These are phyloP conservation scores for Clarias batrachus DNA, from an alignment of 2,113 vertebrate species.

Conservation along the genomic window DNA sequence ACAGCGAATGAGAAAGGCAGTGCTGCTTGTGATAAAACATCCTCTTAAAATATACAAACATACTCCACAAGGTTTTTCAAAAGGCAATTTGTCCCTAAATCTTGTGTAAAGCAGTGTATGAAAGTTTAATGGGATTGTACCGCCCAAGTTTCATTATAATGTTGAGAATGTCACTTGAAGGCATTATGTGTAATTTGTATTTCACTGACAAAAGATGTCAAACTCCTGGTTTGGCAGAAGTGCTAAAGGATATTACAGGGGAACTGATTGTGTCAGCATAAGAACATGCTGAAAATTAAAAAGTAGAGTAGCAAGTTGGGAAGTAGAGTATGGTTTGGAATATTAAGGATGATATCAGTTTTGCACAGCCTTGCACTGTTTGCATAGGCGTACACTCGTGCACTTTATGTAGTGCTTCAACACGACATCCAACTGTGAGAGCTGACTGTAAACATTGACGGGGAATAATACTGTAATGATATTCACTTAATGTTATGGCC, in stretches of 20 bases:
- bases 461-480: too few relatives aligned
- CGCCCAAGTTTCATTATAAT: background rate
- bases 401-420: too few relatives aligned
- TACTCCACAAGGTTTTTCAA: background rate
- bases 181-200: constrained; percentile 1
- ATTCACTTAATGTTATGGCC: too few relatives aligned
- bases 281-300: background rate
- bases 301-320: background rate
- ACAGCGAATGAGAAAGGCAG: background rate
- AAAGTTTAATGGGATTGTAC: background rate
- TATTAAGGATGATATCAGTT: background rate
- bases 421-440: too few relatives aligned
- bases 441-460: too few relatives aligned
- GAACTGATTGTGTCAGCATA: background rate
- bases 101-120: background rate
- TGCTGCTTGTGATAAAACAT: background rate
- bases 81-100: background rate
- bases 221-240: background rate
- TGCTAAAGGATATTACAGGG: background rate
- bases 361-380: too few relatives aligned
- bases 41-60: background rate
- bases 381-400: too few relatives aligned
- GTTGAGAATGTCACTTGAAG: background rate
- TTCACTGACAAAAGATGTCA: background rate
- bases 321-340: background rate